A percentile compares a stretch with the other conserved stretches of the same genome.
phyloP scores from a whole-genome alignment of 2,797 vertebrate genomes.

The Chromobotia macracanthus region DNA sequence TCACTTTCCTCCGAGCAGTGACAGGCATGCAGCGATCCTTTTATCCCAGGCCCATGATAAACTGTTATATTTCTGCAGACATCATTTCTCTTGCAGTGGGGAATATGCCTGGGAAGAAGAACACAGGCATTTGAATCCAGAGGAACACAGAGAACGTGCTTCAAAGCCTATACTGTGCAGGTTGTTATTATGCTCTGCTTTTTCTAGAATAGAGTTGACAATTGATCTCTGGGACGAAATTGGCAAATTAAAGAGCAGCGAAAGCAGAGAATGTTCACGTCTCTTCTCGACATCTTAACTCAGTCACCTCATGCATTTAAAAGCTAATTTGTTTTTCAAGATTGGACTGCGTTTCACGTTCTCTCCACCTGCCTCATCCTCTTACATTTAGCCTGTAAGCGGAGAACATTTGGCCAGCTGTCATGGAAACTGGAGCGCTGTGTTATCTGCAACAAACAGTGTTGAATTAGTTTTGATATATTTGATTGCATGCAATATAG shows the following conservation, averaged over 20 bases:
- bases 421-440: conserved; percentile 56
- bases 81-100: conserved; percentile 2
- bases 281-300: conserved; percentile 38
- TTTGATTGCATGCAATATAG: conserved; percentile 42
- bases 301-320: conserved; percentile 42
- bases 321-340: conserved; percentile 47
- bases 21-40: conserved; percentile 6
- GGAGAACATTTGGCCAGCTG: conserved; percentile 56
- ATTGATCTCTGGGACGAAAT: conserved; percentile 45
- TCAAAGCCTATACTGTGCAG: conserved; percentile 20
- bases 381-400: conserved; percentile 31
- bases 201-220: conserved; percentile 10
- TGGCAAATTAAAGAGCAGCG: conserved; percentile 36
- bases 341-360: conserved; percentile 37
- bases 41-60: conserved; percentile 25
- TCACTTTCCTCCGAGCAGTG: conserved; percentile 11
- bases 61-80: conserved; percentile 37
- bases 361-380: conserved; percentile 7
- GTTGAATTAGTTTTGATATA: conserved; percentile 48
- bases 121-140: background rate
- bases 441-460: conserved; percentile 46
- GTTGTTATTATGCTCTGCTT: conserved; percentile 7
- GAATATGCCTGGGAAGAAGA: conserved; percentile 13
- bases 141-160: conserved; percentile 30
- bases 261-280: conserved; percentile 38